Conservation (phyloP, 1,140 invertebrate genomes). For the Scaptomyza pallida region DNA sequence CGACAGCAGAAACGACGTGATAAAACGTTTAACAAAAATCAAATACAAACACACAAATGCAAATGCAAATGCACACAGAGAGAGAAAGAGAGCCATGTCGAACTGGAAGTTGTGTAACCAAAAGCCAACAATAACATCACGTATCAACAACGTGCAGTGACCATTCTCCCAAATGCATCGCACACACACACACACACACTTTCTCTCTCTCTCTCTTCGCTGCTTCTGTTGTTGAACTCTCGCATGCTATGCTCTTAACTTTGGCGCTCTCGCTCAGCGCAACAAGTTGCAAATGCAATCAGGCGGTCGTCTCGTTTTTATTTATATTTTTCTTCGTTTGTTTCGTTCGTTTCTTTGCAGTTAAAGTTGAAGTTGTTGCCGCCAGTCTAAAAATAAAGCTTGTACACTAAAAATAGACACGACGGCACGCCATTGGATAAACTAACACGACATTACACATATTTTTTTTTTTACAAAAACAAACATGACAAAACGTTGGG, state of each 20-base stretch:
- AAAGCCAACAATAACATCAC: conserved; percentile 64
- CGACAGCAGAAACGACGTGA: conserved; percentile 53
- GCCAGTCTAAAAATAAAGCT: conserved; percentile 72
- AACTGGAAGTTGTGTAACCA: conserved; percentile 69
- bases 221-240: background rate
- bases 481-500: conserved; percentile 53
- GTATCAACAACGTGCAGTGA: conserved; percentile 66
- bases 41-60: conserved; percentile 38
- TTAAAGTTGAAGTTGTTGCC: conserved; percentile 57
- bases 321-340: conserved; percentile 20
- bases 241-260: background rate
- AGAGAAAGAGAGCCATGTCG: conserved; percentile 2
- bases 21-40: conserved; percentile 77
- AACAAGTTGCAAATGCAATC: conserved; percentile 70
- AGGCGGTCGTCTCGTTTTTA: conserved; percentile 32
- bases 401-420: conserved; percentile 54
- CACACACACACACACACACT: conserved; percentile 2
- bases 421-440: conserved; percentile 73
- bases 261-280: conserved; percentile 32
- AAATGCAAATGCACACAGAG: conserved; percentile 40
- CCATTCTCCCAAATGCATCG: conserved; percentile 8
- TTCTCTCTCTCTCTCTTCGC: conserved; percentile 4
- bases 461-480: conserved; percentile 72
- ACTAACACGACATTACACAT: conserved; percentile 72
- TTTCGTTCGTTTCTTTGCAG: conserved; percentile 20